Percentiles rank a stretch among this genome's conserved stretches.
These are phyloP conservation scores for Cyclina sinensis DNA, from an alignment of 1,140 invertebrate species.

Conservation along the genomic window DNA sequence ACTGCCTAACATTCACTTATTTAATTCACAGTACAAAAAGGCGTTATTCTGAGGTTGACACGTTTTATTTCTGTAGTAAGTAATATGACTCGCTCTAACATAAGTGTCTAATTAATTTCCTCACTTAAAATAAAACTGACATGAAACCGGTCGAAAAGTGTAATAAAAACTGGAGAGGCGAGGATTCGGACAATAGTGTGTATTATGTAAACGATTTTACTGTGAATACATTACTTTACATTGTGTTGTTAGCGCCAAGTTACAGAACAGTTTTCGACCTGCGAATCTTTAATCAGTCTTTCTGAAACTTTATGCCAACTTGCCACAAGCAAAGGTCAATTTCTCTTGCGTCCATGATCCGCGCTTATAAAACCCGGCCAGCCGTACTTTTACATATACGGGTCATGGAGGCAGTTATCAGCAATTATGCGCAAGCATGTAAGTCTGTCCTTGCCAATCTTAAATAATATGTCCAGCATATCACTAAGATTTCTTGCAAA, in stretches of 20 bases:
- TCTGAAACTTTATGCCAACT: slow-evolving; percentile 41
- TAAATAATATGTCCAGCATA: not conserved
- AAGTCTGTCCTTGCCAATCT: not conserved
- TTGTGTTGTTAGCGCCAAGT: not conserved
- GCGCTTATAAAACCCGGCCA: not conserved
- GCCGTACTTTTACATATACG: not conserved
- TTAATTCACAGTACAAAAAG: not conserved
- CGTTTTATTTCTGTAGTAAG: not conserved
- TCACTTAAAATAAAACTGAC: not conserved
- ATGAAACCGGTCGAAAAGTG: not conserved
- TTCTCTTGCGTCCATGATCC: not conserved
- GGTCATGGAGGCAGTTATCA: not conserved
- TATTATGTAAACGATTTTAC: not conserved
- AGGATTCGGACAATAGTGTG: not conserved
- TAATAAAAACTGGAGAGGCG: not conserved
- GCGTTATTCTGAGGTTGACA: not conserved
- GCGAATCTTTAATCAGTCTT: slow-evolving; percentile 29
- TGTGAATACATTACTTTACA: not conserved
- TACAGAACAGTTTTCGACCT: slow-evolving; percentile 52
- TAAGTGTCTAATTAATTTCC: slow-evolving; percentile 36
- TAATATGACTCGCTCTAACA: not conserved
- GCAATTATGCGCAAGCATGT: not conserved
- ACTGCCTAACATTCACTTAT: not conserved
- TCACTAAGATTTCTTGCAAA: not conserved
- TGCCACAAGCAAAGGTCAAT: not conserved